phyloP scores from a whole-genome alignment of 2,113 vertebrate species.

The Menura novaehollandiae region DNA sequence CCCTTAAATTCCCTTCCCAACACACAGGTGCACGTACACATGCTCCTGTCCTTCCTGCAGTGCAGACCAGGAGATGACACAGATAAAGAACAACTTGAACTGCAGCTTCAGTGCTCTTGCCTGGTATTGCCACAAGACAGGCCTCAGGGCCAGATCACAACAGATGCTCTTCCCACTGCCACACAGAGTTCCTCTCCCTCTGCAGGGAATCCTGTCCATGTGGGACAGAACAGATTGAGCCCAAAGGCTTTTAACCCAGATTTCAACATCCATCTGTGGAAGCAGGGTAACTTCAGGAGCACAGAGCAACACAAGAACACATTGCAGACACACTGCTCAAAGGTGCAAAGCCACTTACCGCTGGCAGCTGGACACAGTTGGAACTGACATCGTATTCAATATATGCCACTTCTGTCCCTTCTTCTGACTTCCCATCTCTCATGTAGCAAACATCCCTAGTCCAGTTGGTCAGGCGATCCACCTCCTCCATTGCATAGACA shows the following conservation, averaged over 20 bases:
- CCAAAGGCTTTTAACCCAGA: neutral
- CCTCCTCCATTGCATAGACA: conserved; percentile 84
- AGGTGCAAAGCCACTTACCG: conserved; percentile 74
- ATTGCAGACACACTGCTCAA: neutral
- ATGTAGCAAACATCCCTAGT: conserved; percentile 95
- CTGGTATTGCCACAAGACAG: neutral
- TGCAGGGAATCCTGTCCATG: neutral
- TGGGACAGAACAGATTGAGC: neutral
- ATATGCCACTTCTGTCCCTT: conserved; percentile 85
- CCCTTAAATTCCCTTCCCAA: neutral
- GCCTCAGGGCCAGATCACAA: neutral
- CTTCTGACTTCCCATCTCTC: conserved; percentile 79
- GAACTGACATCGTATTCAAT: conserved; percentile 97
- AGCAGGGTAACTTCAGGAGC: neutral
- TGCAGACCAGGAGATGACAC: neutral
- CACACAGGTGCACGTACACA: neutral
- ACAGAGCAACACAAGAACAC: neutral
- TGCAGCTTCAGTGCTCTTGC: neutral
- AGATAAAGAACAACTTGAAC: neutral
- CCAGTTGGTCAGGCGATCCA: conserved; percentile 84
- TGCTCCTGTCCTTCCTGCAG: neutral
- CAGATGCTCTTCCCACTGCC: neutral
- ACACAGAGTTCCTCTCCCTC: neutral
- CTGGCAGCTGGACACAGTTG: conserved; percentile 89
- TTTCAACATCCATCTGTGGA: neutral